These are phyloP conservation scores for Diabrotica undecimpunctata DNA, from an alignment of 1,140 invertebrate genomes.

Conservation along the genomic window DNA sequence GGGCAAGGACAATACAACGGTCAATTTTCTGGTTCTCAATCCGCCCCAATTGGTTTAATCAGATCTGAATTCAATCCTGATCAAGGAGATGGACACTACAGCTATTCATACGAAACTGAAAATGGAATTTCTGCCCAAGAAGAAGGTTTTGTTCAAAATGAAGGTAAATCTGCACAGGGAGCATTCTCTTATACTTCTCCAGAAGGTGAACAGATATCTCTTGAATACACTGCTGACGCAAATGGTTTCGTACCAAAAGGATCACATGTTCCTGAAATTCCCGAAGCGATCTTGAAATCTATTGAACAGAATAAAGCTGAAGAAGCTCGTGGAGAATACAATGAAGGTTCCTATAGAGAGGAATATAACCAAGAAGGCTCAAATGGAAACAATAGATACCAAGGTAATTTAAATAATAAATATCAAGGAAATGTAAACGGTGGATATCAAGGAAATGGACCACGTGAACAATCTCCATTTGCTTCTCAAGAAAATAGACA, in stretches of 20 bases:
- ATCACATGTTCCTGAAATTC: slow-evolving; percentile 51
- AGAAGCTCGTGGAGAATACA: slow-evolving; percentile 34
- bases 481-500: neutral
- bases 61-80: slow-evolving; percentile 23
- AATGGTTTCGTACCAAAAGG: slow-evolving; percentile 55
- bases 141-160: slow-evolving; percentile 44
- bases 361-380: neutral
- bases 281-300: slow-evolving; percentile 49
- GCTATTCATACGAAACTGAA: slow-evolving; percentile 56
- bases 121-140: slow-evolving; percentile 58
- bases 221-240: slow-evolving; percentile 57
- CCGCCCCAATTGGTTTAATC: slow-evolving; percentile 49
- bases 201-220: slow-evolving; percentile 52
- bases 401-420: neutral
- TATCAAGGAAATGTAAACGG: neutral
- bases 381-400: neutral
- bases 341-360: slow-evolving; percentile 25
- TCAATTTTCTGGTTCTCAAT: neutral
- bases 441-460: neutral
- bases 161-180: slow-evolving; percentile 45
- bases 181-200: slow-evolving; percentile 55
- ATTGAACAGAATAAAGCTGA: slow-evolving; percentile 49
- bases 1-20: neutral
- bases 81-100: slow-evolving; percentile 44
- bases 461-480: neutral